Conservation (phyloP, 1,140 invertebrate species). For the Sipha flava region DNA sequence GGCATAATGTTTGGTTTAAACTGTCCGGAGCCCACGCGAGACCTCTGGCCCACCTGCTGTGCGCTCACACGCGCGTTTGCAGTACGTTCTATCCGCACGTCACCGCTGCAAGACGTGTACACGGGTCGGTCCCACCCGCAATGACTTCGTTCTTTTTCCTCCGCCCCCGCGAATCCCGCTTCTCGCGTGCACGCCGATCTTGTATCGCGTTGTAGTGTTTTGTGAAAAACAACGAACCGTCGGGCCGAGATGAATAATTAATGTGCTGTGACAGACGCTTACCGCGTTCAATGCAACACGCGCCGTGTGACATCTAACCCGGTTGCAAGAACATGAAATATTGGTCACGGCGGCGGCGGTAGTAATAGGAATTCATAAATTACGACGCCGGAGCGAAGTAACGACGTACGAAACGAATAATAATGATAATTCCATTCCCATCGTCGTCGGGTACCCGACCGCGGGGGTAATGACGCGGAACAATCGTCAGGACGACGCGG, state of each 20-base stretch:
- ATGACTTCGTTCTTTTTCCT: neutral
- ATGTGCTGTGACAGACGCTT: neutral
- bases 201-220: no score
- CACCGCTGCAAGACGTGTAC: no score
- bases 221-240: neutral
- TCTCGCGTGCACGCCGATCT: no score
- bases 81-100: no score
- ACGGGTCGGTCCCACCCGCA: no score
- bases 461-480: slow-evolving; percentile 1
- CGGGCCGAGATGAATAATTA: neutral
- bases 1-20: no score
- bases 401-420: neutral
- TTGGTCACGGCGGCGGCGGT: neutral
- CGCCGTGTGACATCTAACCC: neutral
- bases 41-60: no score
- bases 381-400: neutral
- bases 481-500: neutral
- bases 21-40: no score
- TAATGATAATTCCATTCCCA: neutral
- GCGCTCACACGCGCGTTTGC: no score
- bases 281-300: neutral
- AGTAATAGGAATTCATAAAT: neutral
- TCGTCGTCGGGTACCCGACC: neutral
- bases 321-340: neutral
- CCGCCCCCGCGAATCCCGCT: neutral